Evolutionary conservation across 2,888 invertebrate species (phyloP).

Genomic region (Chymomyza amoena): DNA sequence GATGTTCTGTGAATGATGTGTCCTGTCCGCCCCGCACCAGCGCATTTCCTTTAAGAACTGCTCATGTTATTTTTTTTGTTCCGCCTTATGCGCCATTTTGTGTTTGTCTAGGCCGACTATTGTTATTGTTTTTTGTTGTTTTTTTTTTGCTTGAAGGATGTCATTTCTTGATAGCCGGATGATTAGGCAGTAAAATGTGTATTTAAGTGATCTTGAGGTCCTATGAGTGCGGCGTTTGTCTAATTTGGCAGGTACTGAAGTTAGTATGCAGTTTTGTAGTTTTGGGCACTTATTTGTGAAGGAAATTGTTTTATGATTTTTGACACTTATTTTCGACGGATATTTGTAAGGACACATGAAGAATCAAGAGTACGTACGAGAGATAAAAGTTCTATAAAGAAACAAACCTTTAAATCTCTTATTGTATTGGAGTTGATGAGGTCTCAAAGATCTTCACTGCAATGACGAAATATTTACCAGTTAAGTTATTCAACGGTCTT

Average conservation of each 20-base stretch:
- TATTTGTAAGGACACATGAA: too few species aligned
- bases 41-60: background rate
- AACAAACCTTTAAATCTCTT: too few species aligned
- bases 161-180: slow-evolving; percentile 55
- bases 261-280: background rate
- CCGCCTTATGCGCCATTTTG: background rate
- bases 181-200: slow-evolving; percentile 64
- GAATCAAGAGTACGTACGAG: too few species aligned
- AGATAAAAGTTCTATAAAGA: too few species aligned
- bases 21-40: background rate
- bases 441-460: too few species aligned
- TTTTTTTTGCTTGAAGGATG: slow-evolving; percentile 16
- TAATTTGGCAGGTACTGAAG: background rate
- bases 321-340: too few species aligned
- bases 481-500: too few species aligned
- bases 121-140: slow-evolving; percentile 5
- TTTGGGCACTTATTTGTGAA: too few species aligned
- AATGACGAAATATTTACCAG: too few species aligned
- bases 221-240: background rate
- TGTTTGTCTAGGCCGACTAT: background rate
- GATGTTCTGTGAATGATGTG: background rate
- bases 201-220: slow-evolving; percentile 32
- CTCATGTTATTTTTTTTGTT: background rate
- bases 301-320: too few species aligned
- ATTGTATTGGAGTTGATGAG: too few species aligned